Conservation (phyloP, 92 coral and sea anemone genomes). For the Ricordea florida region DNA sequence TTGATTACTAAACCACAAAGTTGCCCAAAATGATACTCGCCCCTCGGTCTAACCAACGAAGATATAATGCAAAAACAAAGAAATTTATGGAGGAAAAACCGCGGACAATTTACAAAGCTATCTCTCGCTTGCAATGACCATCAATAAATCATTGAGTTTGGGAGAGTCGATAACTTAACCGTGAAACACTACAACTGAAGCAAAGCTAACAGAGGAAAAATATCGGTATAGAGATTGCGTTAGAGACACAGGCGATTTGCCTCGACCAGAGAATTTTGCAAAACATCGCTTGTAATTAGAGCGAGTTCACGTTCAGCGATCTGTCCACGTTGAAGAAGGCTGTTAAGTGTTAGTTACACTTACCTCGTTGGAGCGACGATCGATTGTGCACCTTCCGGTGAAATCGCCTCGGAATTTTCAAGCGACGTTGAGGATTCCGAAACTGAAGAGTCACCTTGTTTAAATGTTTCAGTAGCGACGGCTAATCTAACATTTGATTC, state of each 20-base stretch:
- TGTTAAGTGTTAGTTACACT: background rate
- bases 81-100: slow-evolving; percentile 14
- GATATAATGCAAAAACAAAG: slow-evolving; percentile 33
- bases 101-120: slow-evolving; percentile 27
- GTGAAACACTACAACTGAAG: slow-evolving; percentile 45
- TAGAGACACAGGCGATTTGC: too few relatives aligned
- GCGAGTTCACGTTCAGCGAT: too few relatives aligned
- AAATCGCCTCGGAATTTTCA: slow-evolving; percentile 9
- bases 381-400: slow-evolving; percentile 18
- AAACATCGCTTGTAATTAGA: too few relatives aligned
- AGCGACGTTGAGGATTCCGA: background rate
- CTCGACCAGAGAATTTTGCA: too few relatives aligned
- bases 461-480: slow-evolving; percentile 1
- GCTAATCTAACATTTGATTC: slow-evolving; percentile 24
- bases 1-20: background rate
- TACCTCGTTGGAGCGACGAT: slow-evolving; percentile 7
- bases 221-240: too few relatives aligned
- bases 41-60: background rate
- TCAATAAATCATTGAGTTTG: slow-evolving; percentile 74
- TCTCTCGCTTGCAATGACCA: slow-evolving; percentile 28
- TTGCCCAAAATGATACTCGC: background rate
- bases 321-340: too few relatives aligned
- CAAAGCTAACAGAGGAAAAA: background rate
- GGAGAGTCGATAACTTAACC: slow-evolving; percentile 78
- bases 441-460: slow-evolving; percentile 14